Conservation (phyloP, 2,113 vertebrate species). For the Oplegnathus fasciatus region DNA sequence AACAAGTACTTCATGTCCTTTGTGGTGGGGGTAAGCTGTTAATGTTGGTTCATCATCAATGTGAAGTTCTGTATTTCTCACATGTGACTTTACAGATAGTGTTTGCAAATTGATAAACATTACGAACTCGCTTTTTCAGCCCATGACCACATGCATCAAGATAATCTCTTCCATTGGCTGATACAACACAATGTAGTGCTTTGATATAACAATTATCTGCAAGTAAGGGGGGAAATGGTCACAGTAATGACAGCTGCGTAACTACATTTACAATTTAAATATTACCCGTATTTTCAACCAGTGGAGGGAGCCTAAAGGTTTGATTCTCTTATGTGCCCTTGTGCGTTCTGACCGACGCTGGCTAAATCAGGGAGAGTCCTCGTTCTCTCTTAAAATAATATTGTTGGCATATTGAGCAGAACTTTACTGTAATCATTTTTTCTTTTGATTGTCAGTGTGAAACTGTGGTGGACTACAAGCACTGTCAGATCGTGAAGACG, state of each 20-base stretch:
- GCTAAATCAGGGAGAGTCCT: neutral
- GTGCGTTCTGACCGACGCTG: neutral
- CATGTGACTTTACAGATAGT: neutral
- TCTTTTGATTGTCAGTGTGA: slow-evolving; percentile 80
- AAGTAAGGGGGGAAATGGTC: neutral
- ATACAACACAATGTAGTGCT: neutral
- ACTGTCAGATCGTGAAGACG: slow-evolving; percentile 93
- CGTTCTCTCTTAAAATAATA: neutral
- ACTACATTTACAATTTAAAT: neutral
- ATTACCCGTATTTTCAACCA: neutral
- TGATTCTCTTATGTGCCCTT: neutral
- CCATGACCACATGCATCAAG: neutral
- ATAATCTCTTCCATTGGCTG: neutral
- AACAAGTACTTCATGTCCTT: slow-evolving; percentile 97
- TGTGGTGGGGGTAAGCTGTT: slow-evolving; percentile 90
- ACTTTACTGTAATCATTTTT: neutral
- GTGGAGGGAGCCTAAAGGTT: slow-evolving; percentile 29
- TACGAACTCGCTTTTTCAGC: neutral
- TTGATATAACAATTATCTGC: neutral
- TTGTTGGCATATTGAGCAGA: neutral
- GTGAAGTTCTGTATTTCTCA: neutral
- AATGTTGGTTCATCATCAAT: neutral
- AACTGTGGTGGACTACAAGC: slow-evolving; percentile 90
- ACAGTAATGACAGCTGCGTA: neutral
- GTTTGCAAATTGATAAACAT: neutral